Conservation (phyloP, 53 echinoderm and acorn worm species). For the Temnopleurus reevesii region DNA sequence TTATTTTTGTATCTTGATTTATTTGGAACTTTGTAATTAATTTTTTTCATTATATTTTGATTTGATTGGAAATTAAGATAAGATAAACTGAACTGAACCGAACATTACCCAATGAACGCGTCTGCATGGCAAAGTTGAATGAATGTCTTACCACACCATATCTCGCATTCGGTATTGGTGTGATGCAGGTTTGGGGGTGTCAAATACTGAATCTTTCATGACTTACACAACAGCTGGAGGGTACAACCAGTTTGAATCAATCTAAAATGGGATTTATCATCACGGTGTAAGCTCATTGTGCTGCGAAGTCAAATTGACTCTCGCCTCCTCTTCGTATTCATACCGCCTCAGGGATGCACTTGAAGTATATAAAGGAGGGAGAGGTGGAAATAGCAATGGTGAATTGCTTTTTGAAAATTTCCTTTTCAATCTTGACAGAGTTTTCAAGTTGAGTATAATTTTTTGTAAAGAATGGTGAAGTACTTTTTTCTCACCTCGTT, state of each 20-base stretch:
- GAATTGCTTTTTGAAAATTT: no score
- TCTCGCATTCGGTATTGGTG: not conserved
- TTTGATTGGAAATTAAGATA: no score
- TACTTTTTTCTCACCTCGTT: no score
- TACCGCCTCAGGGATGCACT: not conserved
- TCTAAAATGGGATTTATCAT: constrained; percentile 3
- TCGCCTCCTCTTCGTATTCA: not conserved
- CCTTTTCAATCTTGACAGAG: not conserved
- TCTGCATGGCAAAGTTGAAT: no score
- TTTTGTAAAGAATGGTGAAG: no score
- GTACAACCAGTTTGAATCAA: not conserved
- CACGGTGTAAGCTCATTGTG: constrained; percentile 11
- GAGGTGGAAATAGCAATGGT: not conserved
- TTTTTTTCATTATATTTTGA: no score
- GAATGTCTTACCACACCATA: constrained; percentile 2
- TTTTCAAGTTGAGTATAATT: no score
- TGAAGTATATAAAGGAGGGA: not conserved
- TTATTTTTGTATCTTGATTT: no score
- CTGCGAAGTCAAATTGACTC: not conserved
- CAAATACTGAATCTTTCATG: not conserved
- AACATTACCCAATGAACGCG: no score
- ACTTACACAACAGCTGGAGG: not conserved
- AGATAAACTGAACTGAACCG: no score
- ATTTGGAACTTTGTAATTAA: no score
- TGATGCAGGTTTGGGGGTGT: not conserved